A percentile compares a stretch with the other conserved stretches of the same genome.
Conservation (phyloP, 2,797 vertebrate species). For the Muscicapa striata region DNA sequence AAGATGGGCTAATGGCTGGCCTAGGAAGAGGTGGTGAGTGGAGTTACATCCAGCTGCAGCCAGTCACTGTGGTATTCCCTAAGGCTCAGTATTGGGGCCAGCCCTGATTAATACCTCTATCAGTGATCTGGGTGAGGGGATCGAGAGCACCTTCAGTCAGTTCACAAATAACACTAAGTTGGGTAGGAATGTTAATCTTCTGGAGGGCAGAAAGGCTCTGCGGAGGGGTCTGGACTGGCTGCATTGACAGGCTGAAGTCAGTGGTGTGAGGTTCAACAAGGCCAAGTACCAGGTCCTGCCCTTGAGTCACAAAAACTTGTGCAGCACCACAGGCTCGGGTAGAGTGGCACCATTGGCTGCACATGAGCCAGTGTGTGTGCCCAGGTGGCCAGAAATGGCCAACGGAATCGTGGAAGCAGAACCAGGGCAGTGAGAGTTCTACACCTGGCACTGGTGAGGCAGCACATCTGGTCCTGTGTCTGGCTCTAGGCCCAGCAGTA, state of each 20-base stretch:
- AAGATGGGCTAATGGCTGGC: not conserved
- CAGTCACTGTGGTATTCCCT: not conserved
- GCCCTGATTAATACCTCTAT: not conserved
- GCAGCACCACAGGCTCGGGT: fast-evolving
- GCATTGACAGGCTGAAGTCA: fast-evolving
- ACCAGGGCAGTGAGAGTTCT: no score
- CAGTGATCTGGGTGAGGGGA: fast-evolving
- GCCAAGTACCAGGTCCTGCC: fast-evolving
- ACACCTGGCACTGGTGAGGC: not conserved
- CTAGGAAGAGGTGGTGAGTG: no score
- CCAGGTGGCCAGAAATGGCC: not conserved
- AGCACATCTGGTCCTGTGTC: not conserved
- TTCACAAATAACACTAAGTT: not conserved
- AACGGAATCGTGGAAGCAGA: not conserved
- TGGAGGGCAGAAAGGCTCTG: not conserved
- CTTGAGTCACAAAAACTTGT: fast-evolving
- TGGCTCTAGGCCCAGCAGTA: not conserved
- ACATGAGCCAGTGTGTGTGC: not conserved
- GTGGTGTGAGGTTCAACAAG: fast-evolving
- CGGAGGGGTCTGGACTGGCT: not conserved
- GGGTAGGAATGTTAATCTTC: not conserved
- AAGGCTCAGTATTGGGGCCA: fast-evolving
- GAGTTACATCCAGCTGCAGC: not conserved
- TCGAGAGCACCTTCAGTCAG: fast-evolving
- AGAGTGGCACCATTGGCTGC: not conserved